A percentile compares a stretch with the other conserved stretches of the same genome.
phyloP scores from a whole-genome alignment of 2,113 vertebrate species.

The Podocnemis expansa region DNA sequence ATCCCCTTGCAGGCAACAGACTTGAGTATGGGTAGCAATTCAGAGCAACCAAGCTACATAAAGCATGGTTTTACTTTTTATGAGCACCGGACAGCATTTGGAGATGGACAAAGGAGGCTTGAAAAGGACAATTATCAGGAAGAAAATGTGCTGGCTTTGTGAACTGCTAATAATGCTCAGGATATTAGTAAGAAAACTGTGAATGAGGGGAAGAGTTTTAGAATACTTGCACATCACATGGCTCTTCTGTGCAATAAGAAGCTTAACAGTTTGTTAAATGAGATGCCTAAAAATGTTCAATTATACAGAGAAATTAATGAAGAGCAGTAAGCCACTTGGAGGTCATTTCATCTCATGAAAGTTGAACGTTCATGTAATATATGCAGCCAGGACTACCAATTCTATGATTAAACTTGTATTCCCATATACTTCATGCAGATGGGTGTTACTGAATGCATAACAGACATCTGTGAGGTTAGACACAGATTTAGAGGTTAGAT shows the following conservation, averaged over 20 bases:
- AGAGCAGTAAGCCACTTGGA: constrained; percentile 64
- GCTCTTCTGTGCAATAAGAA: constrained; percentile 66
- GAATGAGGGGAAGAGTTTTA: constrained; percentile 54
- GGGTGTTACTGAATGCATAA: neutral
- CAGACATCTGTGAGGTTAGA: constrained; percentile 43
- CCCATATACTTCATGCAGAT: constrained; percentile 57
- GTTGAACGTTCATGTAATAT: neutral
- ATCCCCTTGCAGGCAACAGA: constrained; percentile 50
- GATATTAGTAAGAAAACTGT: constrained; percentile 29
- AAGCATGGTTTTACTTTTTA: constrained; percentile 52
- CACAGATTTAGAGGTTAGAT: neutral
- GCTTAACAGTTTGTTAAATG: constrained; percentile 70
- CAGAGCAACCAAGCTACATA: constrained; percentile 39
- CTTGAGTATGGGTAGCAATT: constrained; percentile 40
- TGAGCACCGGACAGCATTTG: constrained; percentile 46
- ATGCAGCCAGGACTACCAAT: constrained; percentile 24
- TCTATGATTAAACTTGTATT: constrained; percentile 56
- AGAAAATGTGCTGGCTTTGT: constrained; percentile 62
- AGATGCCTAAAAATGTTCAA: constrained; percentile 57
- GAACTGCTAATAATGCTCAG: constrained; percentile 42
- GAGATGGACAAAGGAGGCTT: constrained; percentile 58
- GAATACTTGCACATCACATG: constrained; percentile 43
- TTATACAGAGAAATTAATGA: constrained; percentile 65
- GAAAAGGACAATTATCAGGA: constrained; percentile 53
- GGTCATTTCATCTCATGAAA: constrained; percentile 61